Base-by-base conservation (phyloP, 2,888 invertebrate genomes). In the Pseudeuparius sepicola region DNA sequence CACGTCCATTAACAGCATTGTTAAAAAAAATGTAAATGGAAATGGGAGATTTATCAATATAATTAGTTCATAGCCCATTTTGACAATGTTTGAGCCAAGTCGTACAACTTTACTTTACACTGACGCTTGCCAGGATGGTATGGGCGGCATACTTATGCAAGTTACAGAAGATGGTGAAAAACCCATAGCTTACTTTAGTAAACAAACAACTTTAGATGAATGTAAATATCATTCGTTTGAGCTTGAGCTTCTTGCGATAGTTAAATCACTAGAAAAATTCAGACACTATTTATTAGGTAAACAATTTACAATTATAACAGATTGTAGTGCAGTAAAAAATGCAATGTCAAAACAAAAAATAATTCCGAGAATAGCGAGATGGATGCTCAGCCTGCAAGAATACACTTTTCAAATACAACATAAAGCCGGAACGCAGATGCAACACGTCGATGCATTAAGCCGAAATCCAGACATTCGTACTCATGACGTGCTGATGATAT, bases 381-480 rank as follows among this genome's bases (percentile, higher is more conserved):
- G 28, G 14, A 14, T n/a, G 28, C 15, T 28, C 13, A 28, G 15
- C 13, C 13, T 28, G 28, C 28, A 28, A 28, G 14, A 14, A n/a
- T 14, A 7, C 14, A 28, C 6, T 14, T 28, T 28, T 31, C 13
- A 35, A 26, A 37, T 45, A 18, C 13, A 28, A 26, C 40, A 45
- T 25, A 39, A 30, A 24, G 24, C 42, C 6, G 44, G 44, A 7
- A 12, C 18, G 4, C 43, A 42, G 33, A 55, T 60, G 52, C 11
- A 35, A 28, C 57, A 57, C 36, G 55, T 55, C 0, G 57, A 58
- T 17, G 42, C 54, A 20, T 36, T 55, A 34, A 53, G 50, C 40
- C 12, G 55, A 39, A 39, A 35, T 16, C 47, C 26, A 15, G 4
- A 10, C 14, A n/a, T n/a, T n/a, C n/a, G n/a, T n/a, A n/a, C n/a